Base-by-base conservation (phyloP, 2,113 vertebrate species). In the Ptyas mucosa region DNA sequence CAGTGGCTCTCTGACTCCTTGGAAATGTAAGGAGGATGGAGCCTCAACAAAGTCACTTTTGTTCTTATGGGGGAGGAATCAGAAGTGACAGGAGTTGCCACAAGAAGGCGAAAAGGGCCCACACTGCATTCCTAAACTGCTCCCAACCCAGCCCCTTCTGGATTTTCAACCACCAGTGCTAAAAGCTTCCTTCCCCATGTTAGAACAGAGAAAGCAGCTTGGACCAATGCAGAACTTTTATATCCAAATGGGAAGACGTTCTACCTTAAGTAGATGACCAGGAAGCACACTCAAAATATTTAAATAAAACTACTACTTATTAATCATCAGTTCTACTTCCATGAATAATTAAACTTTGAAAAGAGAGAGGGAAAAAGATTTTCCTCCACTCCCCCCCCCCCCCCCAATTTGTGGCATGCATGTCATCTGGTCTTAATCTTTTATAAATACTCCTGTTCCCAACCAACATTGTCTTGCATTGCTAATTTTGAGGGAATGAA, bases 1-100 rank as follows among this genome's bases (percentile, higher is more conserved):
- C 92, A 93, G 46, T 85, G 57, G 8, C 1, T 61, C 90, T 52
- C 24, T 57, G 90, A 89, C 90, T 89, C 90, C 87, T 85, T 85
- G 53, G 54, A 89, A 85, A 91, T 61, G 54, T 43, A 88, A 85
- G 90, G 93, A 49, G 52, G 89, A 57, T 12, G 85, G 61, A 81
- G 86, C 18, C n/a, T 14, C 29, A 88, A 91, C 90, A 93, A 91
- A 86, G 90, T n/a, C 49, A 58, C 64, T 86, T 86, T 93, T 89
- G 90, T 93, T 64, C 54, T n/a, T 58, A 55, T 3, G 49, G 39
- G 64, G 89, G 85, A 93, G 54, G 91, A 75, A 93, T 61, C 18
- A 43, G 90, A 75, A 85, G 85, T 89, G 64, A 81, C 14, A 34
- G 57, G 10, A 20, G 23, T 34, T 46, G 23, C 85, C 23, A 43